These are phyloP conservation scores for Latrodectus elegans DNA, from an alignment of 2,888 invertebrate species.

Conservation along the genomic window DNA sequence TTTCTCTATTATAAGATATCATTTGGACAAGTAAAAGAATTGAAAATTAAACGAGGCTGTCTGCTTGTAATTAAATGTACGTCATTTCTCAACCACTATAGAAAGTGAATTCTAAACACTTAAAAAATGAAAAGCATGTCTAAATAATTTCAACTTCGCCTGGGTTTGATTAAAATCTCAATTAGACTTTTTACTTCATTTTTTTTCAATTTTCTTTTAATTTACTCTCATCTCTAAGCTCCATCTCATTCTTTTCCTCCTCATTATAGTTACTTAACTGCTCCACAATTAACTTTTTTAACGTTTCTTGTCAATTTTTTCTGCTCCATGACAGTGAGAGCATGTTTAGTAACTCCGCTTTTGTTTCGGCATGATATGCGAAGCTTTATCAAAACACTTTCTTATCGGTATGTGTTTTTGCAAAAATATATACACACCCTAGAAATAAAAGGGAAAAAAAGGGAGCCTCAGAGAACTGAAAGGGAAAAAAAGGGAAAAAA, in stretches of 20 bases:
- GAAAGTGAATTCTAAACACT: too few relatives aligned
- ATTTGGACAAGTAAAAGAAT: too few relatives aligned
- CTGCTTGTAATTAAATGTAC: too few relatives aligned
- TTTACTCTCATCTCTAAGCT: background rate
- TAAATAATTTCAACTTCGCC: background rate
- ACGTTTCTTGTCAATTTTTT: conserved; percentile 29
- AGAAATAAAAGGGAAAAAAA: background rate
- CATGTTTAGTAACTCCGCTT: conserved; percentile 41
- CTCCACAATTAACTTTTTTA: conserved; percentile 48
- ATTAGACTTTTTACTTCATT: too few relatives aligned
- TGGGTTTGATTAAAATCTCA: conserved; percentile 14
- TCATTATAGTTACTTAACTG: conserved; percentile 13
- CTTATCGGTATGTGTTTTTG: conserved; percentile 56
- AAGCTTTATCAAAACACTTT: conserved; percentile 57
- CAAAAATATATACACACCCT: conserved; percentile 20
- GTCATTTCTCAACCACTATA: too few relatives aligned
- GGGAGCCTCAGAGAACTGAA: background rate
- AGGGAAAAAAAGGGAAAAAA: conserved; percentile 10
- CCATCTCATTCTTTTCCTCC: conserved; percentile 8
- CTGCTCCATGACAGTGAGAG: background rate
- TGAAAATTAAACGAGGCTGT: too few relatives aligned
- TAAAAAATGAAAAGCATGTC: too few relatives aligned
- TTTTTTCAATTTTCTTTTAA: background rate
- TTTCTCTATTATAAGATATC: too few relatives aligned
- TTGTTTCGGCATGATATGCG: conserved; percentile 50